Base-by-base conservation (phyloP, 2,888 invertebrate species). In the Plagodis dolabraria region DNA sequence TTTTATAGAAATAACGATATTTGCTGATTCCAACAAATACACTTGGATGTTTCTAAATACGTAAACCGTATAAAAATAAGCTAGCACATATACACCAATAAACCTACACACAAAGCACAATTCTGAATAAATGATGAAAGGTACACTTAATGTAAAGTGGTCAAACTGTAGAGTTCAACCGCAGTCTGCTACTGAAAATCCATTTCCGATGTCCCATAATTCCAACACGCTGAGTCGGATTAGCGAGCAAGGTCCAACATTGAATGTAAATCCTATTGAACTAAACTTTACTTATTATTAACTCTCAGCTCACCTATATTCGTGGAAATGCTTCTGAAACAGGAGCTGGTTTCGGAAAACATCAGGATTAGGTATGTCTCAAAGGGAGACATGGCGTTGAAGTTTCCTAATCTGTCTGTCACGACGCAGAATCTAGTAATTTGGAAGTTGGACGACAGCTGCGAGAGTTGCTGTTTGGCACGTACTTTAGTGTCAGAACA, bases 361-460 rank as follows among this genome's bases (percentile, higher is more conserved):
- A 22, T 12, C 6, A 12, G 43, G 11, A 12, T 8, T 12, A 43
- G 12, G 6, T 47, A 35, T 42, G 36, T 60, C 60, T 60, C 60
- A 55, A 44, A 52, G 47, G 47, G 53, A 9, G 45, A 45, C 46
- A 44, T 54, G 40, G 33, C 43, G 43, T 45, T 51, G 43, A 45
- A 60, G 55, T 51, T 60, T 54, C 7, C 12, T 47, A 60, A 60
- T 60, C 60, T 47, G 44, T 38, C 60, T 60, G 60, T 55, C 60
- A 55, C 47, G 11, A 40, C 12, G n/a, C 36, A 47, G 44, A 12
- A 46, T 47, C 40, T 48, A 33, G 55, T 34, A 55, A 55, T 60
- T 60, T 47, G 43, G 51, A 47, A 57, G 57, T 57, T 57, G 9
- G 48, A 22, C 34, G 47, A 47, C 54, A 44, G 44, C 48, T 47